Evolutionary conservation across 2,113 vertebrate species (phyloP), one percentile per base, ranked within the genome.

Genomic region (Scomber colias): DNA sequence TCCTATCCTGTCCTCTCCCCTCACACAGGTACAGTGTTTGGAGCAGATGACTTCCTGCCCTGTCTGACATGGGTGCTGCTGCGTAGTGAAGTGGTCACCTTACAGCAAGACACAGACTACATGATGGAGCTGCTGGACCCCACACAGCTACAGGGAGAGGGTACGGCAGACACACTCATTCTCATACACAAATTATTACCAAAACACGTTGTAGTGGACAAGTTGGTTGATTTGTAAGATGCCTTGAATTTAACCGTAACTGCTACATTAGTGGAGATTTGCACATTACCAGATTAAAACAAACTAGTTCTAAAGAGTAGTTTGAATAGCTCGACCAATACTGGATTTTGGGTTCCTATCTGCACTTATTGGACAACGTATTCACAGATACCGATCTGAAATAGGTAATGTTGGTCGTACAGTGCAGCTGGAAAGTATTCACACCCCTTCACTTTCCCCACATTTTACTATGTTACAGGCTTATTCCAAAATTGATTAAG

Each of bases 111-210:
- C 71, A 97, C 96, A 0, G 97, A 97, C 87, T 97, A 97, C 89
- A 96, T 97, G 88, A 97, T 97, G 97, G 97, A 97, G 90, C 94
- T 97, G 46, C 92, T 97, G 90, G 96, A 97, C 71, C 96, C 97
- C 1, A 90, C 90, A 3, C 95, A 96, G 77, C 94, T 97, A 5
- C 96, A 93, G 71, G 97, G 97, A 87, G 96, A 98, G 77, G 96
- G 97, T 97, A 75, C 73, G 83, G 13, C 15, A 48, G 3, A 71
- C 1, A 56, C 19, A 62, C 30, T 35, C 1, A 63, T 8, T 8
- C 64, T 68, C 24, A 66, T 13, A 44, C 19, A 64, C 44, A 63
- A 54, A 56, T n/a, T 48, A 16, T 4, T 8, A 56, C 48, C 51
- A 16, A 56, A 27, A 59, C 30, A 46, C 61, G 46, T 15, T 4